A percentile compares a stretch with the other conserved stretches of the same genome.
Evolutionary conservation across 2,797 vertebrate genomes (phyloP).

Genomic region (Allobates femoralis): DNA sequence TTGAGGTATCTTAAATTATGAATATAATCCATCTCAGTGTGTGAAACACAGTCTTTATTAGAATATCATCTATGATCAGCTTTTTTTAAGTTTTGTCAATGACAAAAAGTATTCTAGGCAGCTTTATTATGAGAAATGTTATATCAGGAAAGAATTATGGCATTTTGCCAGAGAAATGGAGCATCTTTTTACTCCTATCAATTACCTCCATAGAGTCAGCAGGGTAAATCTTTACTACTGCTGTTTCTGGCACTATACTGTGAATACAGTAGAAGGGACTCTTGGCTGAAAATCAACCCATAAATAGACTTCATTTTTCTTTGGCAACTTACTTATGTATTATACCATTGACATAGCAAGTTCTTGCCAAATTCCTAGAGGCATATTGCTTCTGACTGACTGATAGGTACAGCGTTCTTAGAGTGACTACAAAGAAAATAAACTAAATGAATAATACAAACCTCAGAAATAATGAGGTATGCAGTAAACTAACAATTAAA

Average conservation of each 20-base stretch:
- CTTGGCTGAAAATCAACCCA: background rate
- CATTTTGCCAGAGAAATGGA: background rate
- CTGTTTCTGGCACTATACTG: background rate
- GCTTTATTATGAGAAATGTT: background rate
- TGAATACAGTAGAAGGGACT: background rate
- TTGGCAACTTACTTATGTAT: background rate
- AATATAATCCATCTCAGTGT: background rate
- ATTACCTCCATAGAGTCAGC: background rate
- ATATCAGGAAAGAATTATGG: background rate
- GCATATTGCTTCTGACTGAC: background rate
- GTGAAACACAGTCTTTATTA: background rate
- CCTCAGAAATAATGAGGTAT: background rate
- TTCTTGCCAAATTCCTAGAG: slow-evolving; percentile 17
- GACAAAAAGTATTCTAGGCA: background rate
- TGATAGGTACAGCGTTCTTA: background rate
- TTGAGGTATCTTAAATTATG: background rate
- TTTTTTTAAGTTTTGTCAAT: background rate
- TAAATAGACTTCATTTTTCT: slow-evolving; percentile 38
- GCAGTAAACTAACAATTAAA: background rate
- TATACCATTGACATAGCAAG: background rate
- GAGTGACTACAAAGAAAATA: background rate
- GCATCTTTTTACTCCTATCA: background rate
- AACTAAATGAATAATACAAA: background rate
- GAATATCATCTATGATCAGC: background rate
- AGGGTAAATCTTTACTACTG: slow-evolving; percentile 8